A percentile compares a stretch with the other conserved stretches of the same genome.
Conservation (phyloP, 1,140 invertebrate genomes). For the Whitmania pigra region DNA sequence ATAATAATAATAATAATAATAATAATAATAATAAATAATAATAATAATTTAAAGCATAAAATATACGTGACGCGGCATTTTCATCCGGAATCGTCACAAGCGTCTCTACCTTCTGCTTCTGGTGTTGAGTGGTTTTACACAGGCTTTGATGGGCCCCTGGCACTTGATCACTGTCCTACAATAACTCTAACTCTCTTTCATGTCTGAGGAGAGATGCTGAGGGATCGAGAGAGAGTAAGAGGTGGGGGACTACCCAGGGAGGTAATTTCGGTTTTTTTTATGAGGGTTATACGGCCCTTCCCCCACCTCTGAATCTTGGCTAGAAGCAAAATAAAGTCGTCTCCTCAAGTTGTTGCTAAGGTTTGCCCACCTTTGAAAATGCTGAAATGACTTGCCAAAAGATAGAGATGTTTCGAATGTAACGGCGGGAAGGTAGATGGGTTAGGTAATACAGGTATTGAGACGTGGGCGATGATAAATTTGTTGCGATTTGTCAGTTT, state of each 20-base stretch:
- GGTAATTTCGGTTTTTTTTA: too few relatives aligned
- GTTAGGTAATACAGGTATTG: background rate
- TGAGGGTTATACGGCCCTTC: too few relatives aligned
- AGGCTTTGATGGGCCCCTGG: background rate
- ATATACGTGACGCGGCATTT: background rate
- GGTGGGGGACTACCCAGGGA: background rate
- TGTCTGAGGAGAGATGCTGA: background rate
- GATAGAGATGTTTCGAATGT: background rate
- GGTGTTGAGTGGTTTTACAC: background rate
- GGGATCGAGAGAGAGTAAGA: background rate
- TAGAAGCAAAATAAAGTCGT: too few relatives aligned
- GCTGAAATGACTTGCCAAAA: background rate
- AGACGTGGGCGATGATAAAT: too few relatives aligned
- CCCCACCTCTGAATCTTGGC: too few relatives aligned
- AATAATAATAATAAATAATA: background rate
- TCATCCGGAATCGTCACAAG: background rate
- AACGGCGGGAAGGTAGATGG: background rate
- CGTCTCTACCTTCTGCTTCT: background rate
- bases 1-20: conserved; percentile 11
- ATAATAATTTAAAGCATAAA: too few relatives aligned
- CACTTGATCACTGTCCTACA: background rate
- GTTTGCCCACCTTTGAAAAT: too few relatives aligned
- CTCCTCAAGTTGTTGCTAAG: too few relatives aligned
- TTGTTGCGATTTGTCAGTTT: too few relatives aligned
- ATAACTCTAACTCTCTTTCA: background rate